Conservation (phyloP, 1,140 invertebrate genomes). For the Ephestia elutella region DNA sequence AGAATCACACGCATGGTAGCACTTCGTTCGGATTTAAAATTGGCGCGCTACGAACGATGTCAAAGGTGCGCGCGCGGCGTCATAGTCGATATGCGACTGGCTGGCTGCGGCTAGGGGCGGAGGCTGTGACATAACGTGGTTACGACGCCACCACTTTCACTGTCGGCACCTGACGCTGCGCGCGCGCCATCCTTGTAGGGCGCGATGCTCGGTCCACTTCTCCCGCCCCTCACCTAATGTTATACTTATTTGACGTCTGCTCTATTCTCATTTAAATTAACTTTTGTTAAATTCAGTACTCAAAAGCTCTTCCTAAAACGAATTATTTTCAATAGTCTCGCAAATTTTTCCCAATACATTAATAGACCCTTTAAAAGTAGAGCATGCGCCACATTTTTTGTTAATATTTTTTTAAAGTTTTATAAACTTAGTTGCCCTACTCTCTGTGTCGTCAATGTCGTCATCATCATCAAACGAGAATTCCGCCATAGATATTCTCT, state of each 20-base stretch:
- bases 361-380: no score
- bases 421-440: no score
- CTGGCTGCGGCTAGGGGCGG: constrained; percentile 19
- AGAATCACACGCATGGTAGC: constrained; percentile 2
- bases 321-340: no score
- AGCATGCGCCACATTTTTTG: no score
- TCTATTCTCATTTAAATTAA: no score
- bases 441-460: no score
- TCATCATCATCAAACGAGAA: no score
- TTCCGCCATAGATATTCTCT: no score
- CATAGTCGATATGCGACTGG: constrained; percentile 53
- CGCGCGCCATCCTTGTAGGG: constrained; percentile 51
- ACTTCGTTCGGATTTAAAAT: constrained; percentile 6
- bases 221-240: constrained; percentile 31
- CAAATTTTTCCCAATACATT: no score
- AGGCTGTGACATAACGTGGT: constrained; percentile 58
- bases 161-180: constrained; percentile 30
- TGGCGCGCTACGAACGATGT: constrained; percentile 22
- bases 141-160: constrained; percentile 60
- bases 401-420: no score
- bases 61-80: constrained; percentile 54
- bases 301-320: no score
- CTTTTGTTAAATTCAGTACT: no score
- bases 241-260: neutral
- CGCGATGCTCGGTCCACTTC: constrained; percentile 23